Evolutionary conservation across 2,888 invertebrate species (phyloP).

Genomic region (Stictocephala bisonia): DNA sequence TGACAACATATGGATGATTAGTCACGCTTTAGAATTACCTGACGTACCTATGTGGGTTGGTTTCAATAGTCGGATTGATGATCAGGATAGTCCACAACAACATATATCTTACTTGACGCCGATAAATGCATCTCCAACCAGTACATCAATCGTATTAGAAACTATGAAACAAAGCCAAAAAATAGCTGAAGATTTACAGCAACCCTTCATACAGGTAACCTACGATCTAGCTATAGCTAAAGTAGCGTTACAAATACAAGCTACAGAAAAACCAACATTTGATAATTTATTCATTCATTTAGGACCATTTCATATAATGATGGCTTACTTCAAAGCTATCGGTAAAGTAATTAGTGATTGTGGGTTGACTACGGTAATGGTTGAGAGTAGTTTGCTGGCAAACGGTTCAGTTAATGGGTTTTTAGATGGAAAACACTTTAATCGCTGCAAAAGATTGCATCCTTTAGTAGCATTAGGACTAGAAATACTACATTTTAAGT

Average conservation of each 20-base stretch:
- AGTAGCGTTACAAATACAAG: conserved; percentile 59
- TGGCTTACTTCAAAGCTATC: conserved; percentile 61
- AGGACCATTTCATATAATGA: conserved; percentile 61
- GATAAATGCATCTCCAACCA: conserved; percentile 61
- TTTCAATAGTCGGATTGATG: conserved; percentile 58
- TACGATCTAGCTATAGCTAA: conserved; percentile 62
- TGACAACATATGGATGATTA: conserved; percentile 53
- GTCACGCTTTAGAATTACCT: conserved; percentile 44
- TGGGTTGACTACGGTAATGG: conserved; percentile 40
- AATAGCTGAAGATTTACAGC: conserved; percentile 57
- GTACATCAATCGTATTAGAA: conserved; percentile 57
- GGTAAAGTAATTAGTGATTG: conserved; percentile 59
- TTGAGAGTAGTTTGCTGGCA: conserved; percentile 55
- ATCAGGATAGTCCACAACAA: conserved; percentile 57
- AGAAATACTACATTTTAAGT: conserved; percentile 42
- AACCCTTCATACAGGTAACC: conserved; percentile 58
- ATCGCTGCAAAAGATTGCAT: conserved; percentile 53
- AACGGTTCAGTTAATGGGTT: conserved; percentile 56
- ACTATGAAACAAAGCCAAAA: conserved; percentile 57
- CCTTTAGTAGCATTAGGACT: conserved; percentile 54
- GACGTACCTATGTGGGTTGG: conserved; percentile 60
- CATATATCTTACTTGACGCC: conserved; percentile 60
- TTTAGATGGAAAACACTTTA: conserved; percentile 52
- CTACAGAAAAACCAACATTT: conserved; percentile 58
- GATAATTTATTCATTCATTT: conserved; percentile 62